Conservation (phyloP, 2,113 vertebrate species). For the Bos taurus region DNA sequence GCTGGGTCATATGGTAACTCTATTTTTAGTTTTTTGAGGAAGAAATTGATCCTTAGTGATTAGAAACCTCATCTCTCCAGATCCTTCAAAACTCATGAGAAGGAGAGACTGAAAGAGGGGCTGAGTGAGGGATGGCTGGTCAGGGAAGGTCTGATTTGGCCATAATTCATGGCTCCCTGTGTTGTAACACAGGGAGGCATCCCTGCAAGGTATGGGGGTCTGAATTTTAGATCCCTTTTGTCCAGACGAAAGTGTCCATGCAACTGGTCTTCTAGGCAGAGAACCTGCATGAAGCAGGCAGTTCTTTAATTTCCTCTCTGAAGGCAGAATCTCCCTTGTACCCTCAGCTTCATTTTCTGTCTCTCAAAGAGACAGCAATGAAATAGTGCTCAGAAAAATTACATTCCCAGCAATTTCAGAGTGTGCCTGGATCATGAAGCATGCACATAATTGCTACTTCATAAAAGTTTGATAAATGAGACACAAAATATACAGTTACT, state of each 20-base stretch:
- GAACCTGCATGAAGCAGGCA: neutral
- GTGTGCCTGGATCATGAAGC: neutral
- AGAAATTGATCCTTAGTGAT: neutral
- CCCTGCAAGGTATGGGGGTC: neutral
- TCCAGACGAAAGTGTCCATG: neutral
- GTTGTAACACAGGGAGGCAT: slow-evolving; percentile 43
- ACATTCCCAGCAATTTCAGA: slow-evolving; percentile 53
- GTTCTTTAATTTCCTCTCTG: slow-evolving; percentile 53
- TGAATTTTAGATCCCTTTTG: slow-evolving; percentile 2
- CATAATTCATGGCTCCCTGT: slow-evolving; percentile 29
- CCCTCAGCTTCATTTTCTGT: slow-evolving; percentile 36
- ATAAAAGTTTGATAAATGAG: slow-evolving; percentile 60
- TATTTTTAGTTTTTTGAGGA: neutral
- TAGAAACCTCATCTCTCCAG: neutral
- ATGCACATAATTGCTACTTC: slow-evolving; percentile 25
- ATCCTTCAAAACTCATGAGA: neutral
- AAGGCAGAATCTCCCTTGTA: slow-evolving; percentile 20
- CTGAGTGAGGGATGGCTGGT: neutral
- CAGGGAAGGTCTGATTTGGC: neutral
- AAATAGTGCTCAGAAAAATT: slow-evolving; percentile 69
- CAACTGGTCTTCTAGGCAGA: slow-evolving; percentile 42
- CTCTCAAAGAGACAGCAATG: slow-evolving; percentile 52
- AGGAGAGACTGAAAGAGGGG: neutral
- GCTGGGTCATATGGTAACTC: neutral
- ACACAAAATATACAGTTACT: slow-evolving; percentile 39